A percentile compares a stretch with the other conserved stretches of the same genome.
phyloP scores from a whole-genome alignment of 2,888 invertebrate species.

The Polydesmus complanatus region DNA sequence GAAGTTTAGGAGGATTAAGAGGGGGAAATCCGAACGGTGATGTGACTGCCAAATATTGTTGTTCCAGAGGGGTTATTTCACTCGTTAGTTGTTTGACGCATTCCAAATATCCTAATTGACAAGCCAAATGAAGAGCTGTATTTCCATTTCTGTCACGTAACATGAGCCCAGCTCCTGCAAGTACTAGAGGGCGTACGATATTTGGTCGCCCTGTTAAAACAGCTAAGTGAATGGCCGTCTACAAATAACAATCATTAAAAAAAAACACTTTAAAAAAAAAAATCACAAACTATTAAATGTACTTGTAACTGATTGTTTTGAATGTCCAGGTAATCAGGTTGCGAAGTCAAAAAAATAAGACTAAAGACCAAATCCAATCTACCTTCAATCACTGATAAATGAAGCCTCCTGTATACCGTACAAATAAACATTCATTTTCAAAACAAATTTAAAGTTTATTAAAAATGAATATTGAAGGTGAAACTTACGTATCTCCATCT shows the following conservation, averaged over 20 bases:
- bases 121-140: conserved; percentile 74
- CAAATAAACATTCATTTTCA: background rate
- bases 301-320: conserved; percentile 60
- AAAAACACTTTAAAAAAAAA: conserved; percentile 18
- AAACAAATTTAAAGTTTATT: background rate
- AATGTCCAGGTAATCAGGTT: conserved; percentile 59
- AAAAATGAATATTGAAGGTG: background rate
- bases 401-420: conserved; percentile 56
- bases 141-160: conserved; percentile 62
- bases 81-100: conserved; percentile 58
- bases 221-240: conserved; percentile 73
- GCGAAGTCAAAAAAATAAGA: conserved; percentile 61
- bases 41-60: background rate
- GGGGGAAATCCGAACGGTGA: conserved; percentile 23
- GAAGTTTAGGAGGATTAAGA: background rate
- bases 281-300: too few relatives aligned
- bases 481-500: conserved; percentile 11
- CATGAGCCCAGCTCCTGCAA: conserved; percentile 55
- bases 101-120: conserved; percentile 50
- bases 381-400: conserved; percentile 66
- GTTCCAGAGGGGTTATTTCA: conserved; percentile 19
- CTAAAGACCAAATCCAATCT: conserved; percentile 55
- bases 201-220: conserved; percentile 59
- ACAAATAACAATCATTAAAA: conserved; percentile 13
- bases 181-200: conserved; percentile 59